Base-by-base conservation (phyloP, 2,888 invertebrate species). In the Tenthredo amoena region DNA sequence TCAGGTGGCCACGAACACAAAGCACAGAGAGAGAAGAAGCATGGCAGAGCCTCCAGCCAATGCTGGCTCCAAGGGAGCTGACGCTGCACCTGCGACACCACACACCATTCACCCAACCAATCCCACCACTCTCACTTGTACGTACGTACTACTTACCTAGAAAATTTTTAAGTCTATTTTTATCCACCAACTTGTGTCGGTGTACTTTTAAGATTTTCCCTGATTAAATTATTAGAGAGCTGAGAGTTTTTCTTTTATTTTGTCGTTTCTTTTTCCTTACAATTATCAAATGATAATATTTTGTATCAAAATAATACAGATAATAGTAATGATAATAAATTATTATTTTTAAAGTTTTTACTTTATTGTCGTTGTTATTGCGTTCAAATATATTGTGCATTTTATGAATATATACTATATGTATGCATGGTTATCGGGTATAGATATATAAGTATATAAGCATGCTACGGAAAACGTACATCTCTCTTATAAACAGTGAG, bases 11-110 rank as follows among this genome's bases (percentile, higher is more conserved):
- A 92, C 93, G 93, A 93, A 92, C 92, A 93, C 92, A 93, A 94
- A 94, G 93, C 93, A 94, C 92, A 94, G 93, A 93, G 93, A 93
- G 91, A 94, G 94, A 92, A 93, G 93, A 93, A 94, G 93, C 93
- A 93, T 93, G 92, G 92, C 92, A 92, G 92, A 92, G 91, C 92
- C 91, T 93, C 93, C 93, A 91, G 92, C 89, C 91, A 91, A 90
- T 91, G 92, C 91, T 91, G 93, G 92, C 90, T 92, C 91, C 92
- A 91, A 90, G 89, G 91, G 90, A 90, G 92, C 93, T 92, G 91
- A 91, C 91, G 92, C 93, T 93, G 93, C 92, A 94, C 94, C 94
- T 94, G 93, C 91, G 93, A 92, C 91, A 92, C 91, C 92, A 92
- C 90, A 93, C 92, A 90, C 92, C 92, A 93, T 91, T 91, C 91